phyloP scores from a whole-genome alignment of 2,888 invertebrate genomes.

The Petrolisthes manimaculis region DNA sequence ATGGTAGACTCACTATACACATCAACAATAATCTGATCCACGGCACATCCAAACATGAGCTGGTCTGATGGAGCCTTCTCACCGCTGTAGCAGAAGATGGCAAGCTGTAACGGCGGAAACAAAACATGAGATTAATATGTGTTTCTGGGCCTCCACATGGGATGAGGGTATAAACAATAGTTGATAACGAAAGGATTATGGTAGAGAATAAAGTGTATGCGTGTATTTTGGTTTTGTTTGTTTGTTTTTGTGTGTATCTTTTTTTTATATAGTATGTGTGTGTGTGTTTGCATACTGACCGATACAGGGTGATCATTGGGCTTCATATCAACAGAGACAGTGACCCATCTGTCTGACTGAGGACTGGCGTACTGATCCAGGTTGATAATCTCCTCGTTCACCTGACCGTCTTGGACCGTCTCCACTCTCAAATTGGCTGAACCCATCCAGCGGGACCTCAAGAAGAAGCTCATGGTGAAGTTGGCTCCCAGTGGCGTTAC shows the following conservation, averaged over 20 bases:
- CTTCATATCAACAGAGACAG: neutral
- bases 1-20: constrained; percentile 15
- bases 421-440: constrained; percentile 23
- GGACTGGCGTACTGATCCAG: constrained; percentile 6
- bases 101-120: constrained; percentile 5
- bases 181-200: too few species aligned
- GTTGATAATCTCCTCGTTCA: neutral
- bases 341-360: constrained; percentile 11
- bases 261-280: too few species aligned
- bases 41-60: constrained; percentile 21
- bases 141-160: neutral
- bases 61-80: constrained; percentile 3
- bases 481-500: constrained; percentile 2
- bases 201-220: too few species aligned
- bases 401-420: neutral
- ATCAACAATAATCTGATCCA: constrained; percentile 19
- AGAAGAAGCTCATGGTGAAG: constrained; percentile 35
- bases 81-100: constrained; percentile 40
- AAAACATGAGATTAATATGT: neutral
- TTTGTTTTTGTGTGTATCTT: too few species aligned
- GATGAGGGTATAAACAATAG: too few species aligned
- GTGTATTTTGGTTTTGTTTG: too few species aligned
- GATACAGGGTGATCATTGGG: too few species aligned
- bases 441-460: constrained; percentile 15
- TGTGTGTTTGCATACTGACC: too few species aligned